Evolutionary conservation across 64 coral and sea anemone species (phyloP).

Genomic region (Porites lutea): DNA sequence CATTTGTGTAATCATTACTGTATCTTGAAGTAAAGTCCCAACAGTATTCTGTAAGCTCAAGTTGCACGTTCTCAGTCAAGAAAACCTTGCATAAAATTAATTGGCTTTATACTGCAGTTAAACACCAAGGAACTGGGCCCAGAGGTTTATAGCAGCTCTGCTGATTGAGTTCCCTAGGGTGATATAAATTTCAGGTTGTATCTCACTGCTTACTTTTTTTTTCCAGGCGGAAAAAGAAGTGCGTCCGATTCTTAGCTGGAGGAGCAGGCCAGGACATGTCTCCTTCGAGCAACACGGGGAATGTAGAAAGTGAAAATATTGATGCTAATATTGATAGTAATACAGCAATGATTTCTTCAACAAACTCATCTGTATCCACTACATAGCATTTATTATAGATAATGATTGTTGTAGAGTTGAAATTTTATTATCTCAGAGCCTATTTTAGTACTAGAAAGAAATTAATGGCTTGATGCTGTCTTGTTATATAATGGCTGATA

Average conservation of each 20-base stretch:
- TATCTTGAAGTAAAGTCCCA: too few species aligned
- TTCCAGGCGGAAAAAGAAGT: constrained; percentile 98
- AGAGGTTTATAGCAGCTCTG: too few species aligned
- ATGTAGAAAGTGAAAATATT: constrained; percentile 85
- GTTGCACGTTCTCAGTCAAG: too few species aligned
- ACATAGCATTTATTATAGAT: constrained; percentile 75
- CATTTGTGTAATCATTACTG: too few species aligned
- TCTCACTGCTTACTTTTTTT: background rate
- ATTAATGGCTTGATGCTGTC: background rate
- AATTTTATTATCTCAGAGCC: constrained; percentile 48
- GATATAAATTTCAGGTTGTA: background rate
- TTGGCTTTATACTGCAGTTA: too few species aligned
- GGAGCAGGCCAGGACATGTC: constrained; percentile 66
- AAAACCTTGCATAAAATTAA: too few species aligned
- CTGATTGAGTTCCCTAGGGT: too few species aligned
- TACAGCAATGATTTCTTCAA: constrained; percentile 38
- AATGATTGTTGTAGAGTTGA: constrained; percentile 47
- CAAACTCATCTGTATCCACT: constrained; percentile 55
- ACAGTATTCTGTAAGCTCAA: too few species aligned
- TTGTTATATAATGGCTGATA: background rate
- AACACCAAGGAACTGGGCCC: too few species aligned
- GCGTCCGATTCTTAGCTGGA: constrained; percentile 94
- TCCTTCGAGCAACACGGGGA: constrained; percentile 40
- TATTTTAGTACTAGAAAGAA: constrained; percentile 36
- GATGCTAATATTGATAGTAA: constrained; percentile 76